Percentiles rank a stretch among this genome's conserved stretches.
phyloP scores from a whole-genome alignment of 2,888 invertebrate species.

The Belgica antarctica region DNA sequence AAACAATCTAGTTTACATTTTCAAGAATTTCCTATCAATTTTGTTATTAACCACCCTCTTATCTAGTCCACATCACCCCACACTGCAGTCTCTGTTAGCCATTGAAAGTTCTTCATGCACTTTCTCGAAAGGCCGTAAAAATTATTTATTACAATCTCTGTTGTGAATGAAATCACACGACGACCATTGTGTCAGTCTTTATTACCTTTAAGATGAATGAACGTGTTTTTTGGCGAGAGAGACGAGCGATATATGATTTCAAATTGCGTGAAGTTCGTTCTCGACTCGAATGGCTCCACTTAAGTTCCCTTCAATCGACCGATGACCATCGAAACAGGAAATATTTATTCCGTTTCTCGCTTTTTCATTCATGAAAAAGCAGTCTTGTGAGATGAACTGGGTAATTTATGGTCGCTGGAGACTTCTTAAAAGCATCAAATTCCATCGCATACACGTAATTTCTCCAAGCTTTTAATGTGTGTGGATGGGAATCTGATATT shows the following conservation, averaged over 20 bases:
- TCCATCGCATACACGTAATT: neutral
- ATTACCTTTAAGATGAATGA: neutral
- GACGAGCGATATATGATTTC: neutral
- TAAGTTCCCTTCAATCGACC: neutral
- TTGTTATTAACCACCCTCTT: too few relatives aligned
- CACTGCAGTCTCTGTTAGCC: too few relatives aligned
- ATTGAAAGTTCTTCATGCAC: neutral
- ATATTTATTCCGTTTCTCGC: slow-evolving; percentile 20
- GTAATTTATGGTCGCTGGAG: slow-evolving; percentile 37
- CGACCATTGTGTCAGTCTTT: neutral
- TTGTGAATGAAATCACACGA: neutral
- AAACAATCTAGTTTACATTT: too few relatives aligned
- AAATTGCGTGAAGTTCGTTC: neutral
- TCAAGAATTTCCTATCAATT: too few relatives aligned
- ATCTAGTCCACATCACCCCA: too few relatives aligned
- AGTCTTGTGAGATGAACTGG: neutral
- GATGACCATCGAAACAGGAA: slow-evolving; percentile 20
- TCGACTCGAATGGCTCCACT: neutral
- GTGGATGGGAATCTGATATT: neutral
- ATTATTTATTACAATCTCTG: slow-evolving; percentile 2
- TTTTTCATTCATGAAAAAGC: slow-evolving; percentile 42
- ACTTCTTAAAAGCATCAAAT: neutral
- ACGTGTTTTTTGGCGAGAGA: neutral
- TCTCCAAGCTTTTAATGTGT: neutral
- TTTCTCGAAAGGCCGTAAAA: slow-evolving; percentile 18